Base-by-base conservation (phyloP, 2,888 invertebrate genomes). In the Diloba caeruleocephala region DNA sequence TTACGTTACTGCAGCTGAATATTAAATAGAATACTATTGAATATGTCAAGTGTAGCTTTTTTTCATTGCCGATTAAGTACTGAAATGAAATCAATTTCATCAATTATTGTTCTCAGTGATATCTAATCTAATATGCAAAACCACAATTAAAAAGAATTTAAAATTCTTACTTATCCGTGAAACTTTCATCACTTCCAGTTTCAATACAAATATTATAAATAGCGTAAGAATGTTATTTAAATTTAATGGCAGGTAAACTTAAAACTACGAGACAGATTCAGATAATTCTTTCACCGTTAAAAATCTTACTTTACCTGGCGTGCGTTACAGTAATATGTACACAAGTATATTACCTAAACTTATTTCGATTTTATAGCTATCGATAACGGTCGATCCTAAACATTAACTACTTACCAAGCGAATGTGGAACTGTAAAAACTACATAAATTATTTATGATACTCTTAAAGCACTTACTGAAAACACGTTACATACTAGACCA, bases 381-480 rank as follows among this genome's bases (percentile, higher is more conserved):
- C 58, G 46, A 67, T 61, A 67, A 59, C 45, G 14, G 37, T 38
- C 31, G 50, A 74, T 63, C 51, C 53, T 50, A 58, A 62, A 58
- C 42, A 32, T 39, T 33, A 48, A 44, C 49, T 61, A 60, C n/a
- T n/a, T n/a, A n/a, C 53, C 68, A 63, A 64, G 53, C 52, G 45
- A 64, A 71, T 53, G 65, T 74, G 64, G 59, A 65, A 59, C 65
- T 67, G 56, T 74, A 68, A 72, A 76, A 78, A 59, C 52, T 34
- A 58, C 65, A 73, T 73, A 68, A 76, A 74, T 67, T 54, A 57
- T 79, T 79, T 77, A 75, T 68, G 68, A 69, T 55, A 58, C 60
- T 58, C 50, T 46, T 56, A 62, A 57, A 68, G 60, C 57, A 67
- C 59, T 52, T 51, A 56, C 63, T 50, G 43, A 69, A 71, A 71